A percentile compares a stretch with the other conserved stretches of the same genome.
Evolutionary conservation across 2,888 invertebrate genomes (phyloP).

Genomic region (Thera obeliscata): DNA sequence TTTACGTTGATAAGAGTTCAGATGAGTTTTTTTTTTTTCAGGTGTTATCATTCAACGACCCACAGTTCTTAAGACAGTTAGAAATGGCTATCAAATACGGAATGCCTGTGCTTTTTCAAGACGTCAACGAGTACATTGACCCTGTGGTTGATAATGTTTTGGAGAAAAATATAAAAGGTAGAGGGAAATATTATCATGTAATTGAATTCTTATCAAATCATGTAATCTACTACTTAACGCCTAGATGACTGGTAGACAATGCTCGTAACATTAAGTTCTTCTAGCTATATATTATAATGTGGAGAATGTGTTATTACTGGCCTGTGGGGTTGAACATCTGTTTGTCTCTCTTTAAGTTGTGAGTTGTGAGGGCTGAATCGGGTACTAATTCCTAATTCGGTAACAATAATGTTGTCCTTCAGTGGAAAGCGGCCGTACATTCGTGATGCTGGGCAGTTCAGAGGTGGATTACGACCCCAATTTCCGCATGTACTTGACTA

Average conservation of each 20-base stretch:
- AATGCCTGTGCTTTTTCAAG: constrained; percentile 93
- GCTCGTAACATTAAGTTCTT: no score
- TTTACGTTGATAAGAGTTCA: no score
- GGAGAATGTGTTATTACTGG: no score
- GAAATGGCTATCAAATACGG: constrained; percentile 96
- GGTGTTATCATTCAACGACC: constrained; percentile 91
- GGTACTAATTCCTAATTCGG: not conserved
- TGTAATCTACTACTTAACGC: no score
- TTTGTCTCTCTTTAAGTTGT: no score
- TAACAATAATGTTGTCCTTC: constrained; percentile 11
- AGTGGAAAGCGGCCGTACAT: constrained; percentile 89
- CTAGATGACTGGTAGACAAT: no score
- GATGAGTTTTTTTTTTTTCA: no score
- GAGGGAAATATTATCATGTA: not conserved
- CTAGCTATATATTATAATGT: no score
- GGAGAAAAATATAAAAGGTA: constrained; percentile 92
- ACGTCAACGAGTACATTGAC: constrained; percentile 96
- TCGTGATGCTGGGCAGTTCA: constrained; percentile 93
- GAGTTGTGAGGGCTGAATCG: not conserved
- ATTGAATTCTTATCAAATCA: no score
- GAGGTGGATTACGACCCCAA: constrained; percentile 95
- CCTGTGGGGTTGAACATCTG: no score
- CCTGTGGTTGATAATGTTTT: constrained; percentile 95
- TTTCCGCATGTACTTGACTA: constrained; percentile 95
- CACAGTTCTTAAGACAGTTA: constrained; percentile 93